Conservation (phyloP, 2,113 vertebrate species). For the Oriolus oriolus region DNA sequence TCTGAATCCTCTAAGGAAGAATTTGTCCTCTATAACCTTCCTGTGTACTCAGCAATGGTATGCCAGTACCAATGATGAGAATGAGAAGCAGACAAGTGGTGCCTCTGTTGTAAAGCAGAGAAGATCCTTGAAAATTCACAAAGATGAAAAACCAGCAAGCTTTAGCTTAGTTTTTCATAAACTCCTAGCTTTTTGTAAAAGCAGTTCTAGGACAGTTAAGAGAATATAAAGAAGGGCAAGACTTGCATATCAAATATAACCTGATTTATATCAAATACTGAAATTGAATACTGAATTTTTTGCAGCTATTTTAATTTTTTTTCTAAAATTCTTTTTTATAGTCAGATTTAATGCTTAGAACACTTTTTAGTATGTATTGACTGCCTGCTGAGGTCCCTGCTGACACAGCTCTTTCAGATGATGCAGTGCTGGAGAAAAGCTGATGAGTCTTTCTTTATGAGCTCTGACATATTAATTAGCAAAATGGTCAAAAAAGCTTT, state of each 20-base stretch:
- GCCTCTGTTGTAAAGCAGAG: not conserved
- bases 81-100: not conserved
- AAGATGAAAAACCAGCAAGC: not conserved
- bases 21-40: not conserved
- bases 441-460: constrained; percentile 86
- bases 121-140: not conserved
- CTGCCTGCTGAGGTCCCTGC: constrained; percentile 78
- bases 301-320: constrained; percentile 21
- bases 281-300: not conserved
- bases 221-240: not conserved
- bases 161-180: not conserved
- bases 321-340: constrained; percentile 23
- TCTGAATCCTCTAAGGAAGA: not conserved
- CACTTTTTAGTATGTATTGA: constrained; percentile 86
- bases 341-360: constrained; percentile 75
- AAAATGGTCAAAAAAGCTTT: constrained; percentile 88
- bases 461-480: constrained; percentile 97
- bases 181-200: not conserved
- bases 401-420: constrained; percentile 80
- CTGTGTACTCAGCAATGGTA: not conserved
- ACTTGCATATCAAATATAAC: not conserved
- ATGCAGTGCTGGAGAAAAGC: constrained; percentile 78
- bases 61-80: not conserved
- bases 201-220: not conserved
- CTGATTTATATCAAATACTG: not conserved